Evolutionary conservation across 2,888 invertebrate species (phyloP), one percentile per base, ranked within the genome.

Genomic region (Papilio demoleus): DNA sequence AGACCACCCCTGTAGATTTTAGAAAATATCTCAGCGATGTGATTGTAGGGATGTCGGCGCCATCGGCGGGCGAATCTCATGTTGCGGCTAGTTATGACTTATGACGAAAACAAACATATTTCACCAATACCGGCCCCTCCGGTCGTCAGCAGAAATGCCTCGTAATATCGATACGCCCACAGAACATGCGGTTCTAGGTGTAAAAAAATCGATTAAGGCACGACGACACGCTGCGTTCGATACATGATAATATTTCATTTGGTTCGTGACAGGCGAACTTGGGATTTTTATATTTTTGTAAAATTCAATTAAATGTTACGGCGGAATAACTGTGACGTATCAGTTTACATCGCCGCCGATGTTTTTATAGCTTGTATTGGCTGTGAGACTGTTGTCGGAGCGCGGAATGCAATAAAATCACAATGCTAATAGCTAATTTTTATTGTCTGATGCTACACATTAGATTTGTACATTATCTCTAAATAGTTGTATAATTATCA

Each of bases 191-290:
- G 90, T 90, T 91, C 88, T 86, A 91, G 90, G 92, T 92, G 92
- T 92, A 92, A 92, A 92, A 91, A 92, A 92, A 88, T 91, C 91
- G 90, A 92, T 92, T 92, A 90, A 86, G 86, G 83, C 81, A 85
- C 81, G 92, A 86, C 92, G 89, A 91, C 92, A 92, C 85, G 92
- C 92, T 92, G 92, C 77, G 92, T 90, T 90, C 89, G 87, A 88
- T 87, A 88, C 84, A 87, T 86, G 88, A 88, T 88, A 87, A 91
- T 92, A 92, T 88, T 90, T 92, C 92, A 92, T 90, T 79, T 84
- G 72, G 75, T 76, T 76, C 77, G 79, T 83, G 90, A 88, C 86
- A 82, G 87, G 81, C 84, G 80, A 84, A 82, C 84, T 83, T 85
- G 82, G 86, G 56, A 61, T 86, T 87, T 87, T 84, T 80, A 81